Conservation (phyloP, 2,797 vertebrate species). For the Syngnathus acus region DNA sequence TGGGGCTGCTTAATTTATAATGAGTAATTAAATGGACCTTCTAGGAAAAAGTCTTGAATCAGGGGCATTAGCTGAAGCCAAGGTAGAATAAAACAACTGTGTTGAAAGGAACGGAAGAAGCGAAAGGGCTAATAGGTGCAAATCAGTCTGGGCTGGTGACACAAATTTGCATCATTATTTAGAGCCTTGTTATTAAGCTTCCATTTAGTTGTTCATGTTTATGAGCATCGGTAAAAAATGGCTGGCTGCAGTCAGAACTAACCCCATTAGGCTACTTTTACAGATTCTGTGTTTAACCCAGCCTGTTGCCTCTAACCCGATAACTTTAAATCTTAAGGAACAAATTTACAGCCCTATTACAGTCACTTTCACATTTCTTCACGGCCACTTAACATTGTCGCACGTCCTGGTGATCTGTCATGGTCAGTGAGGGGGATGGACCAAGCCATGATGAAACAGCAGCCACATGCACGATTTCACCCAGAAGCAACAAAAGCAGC, state of each 20-base stretch:
- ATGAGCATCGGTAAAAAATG: slow-evolving; percentile 6
- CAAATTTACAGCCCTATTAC: not conserved
- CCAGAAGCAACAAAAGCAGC: slow-evolving; percentile 29
- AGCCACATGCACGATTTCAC: slow-evolving; percentile 36
- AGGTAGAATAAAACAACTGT: not conserved
- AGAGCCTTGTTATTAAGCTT: slow-evolving; percentile 12
- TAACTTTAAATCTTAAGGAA: slow-evolving; percentile 20
- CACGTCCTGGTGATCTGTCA: not conserved
- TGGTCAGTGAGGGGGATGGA: not conserved
- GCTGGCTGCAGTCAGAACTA: not conserved
- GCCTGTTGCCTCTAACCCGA: slow-evolving; percentile 23
- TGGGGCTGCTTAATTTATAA: slow-evolving; percentile 17
- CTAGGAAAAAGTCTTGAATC: not conserved
- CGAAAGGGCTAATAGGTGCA: not conserved
- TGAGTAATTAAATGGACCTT: slow-evolving; percentile 15
- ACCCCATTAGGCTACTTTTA: slow-evolving; percentile 29
- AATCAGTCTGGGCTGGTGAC: slow-evolving; percentile 7
- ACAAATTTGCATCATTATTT: slow-evolving; percentile 18
- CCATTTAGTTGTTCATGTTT: slow-evolving; percentile 12
- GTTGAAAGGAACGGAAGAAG: slow-evolving; percentile 13
- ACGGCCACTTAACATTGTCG: not conserved
- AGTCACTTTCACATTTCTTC: not conserved
- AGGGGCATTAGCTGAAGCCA: not conserved
- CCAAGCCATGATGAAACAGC: not conserved
- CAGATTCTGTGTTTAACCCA: slow-evolving; percentile 18